Percentiles rank a stretch among this genome's conserved stretches.
phyloP scores from a whole-genome alignment of 2,113 vertebrate genomes.

The Onychorhynchus coronatus region DNA sequence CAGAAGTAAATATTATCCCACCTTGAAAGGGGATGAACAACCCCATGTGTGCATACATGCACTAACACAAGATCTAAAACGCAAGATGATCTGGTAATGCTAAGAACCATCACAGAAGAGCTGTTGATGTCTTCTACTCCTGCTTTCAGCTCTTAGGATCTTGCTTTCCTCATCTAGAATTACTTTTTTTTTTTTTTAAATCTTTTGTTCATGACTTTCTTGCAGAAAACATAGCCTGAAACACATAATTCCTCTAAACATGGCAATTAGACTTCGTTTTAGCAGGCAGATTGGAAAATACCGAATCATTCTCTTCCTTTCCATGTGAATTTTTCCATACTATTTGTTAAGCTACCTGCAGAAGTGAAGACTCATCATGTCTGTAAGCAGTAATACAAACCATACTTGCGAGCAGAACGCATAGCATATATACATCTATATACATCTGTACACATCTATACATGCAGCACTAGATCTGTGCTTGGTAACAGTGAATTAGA shows the following conservation, averaged over 20 bases:
- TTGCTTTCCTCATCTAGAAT: not conserved
- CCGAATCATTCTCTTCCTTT: not conserved
- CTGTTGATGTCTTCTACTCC: not conserved
- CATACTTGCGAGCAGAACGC: not conserved
- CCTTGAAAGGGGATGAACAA: not conserved
- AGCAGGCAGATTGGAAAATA: not conserved
- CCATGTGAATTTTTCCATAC: not conserved
- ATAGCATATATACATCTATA: not conserved
- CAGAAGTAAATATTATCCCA: not conserved
- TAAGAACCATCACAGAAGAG: not conserved
- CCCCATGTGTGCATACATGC: not conserved
- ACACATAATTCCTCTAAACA: not conserved
- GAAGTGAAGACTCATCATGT: not conserved
- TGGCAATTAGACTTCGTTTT: not conserved
- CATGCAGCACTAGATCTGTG: not conserved
- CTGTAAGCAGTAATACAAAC: not conserved
- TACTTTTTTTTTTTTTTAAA: not conserved
- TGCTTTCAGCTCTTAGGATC: not conserved
- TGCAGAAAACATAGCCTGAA: not conserved
- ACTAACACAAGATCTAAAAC: not conserved
- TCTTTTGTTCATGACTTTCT: not conserved
- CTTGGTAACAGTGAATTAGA: not conserved
- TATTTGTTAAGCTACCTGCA: not conserved
- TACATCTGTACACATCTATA: not conserved
- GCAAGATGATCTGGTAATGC: not conserved